Evolutionary conservation across 2,888 invertebrate species (phyloP).

Genomic region (Therioaphis trifolii): DNA sequence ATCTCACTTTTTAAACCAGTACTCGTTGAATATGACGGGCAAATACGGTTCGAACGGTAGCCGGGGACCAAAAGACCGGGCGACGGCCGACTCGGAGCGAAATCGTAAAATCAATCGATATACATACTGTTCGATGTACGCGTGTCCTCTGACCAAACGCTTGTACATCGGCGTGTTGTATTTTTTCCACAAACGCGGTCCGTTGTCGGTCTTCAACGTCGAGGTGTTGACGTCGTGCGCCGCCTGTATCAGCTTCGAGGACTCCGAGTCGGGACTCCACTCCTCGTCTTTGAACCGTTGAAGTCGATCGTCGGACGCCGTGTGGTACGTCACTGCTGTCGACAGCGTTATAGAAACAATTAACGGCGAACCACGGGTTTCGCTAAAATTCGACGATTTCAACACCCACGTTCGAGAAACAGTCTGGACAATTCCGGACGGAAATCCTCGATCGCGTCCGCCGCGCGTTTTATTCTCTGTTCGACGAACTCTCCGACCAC

Average conservation of each 20-base stretch:
- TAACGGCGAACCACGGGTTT: neutral
- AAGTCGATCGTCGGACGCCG: constrained; percentile 79
- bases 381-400: neutral
- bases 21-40: too few relatives aligned
- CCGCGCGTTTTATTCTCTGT: constrained; percentile 65
- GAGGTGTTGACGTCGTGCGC: constrained; percentile 80
- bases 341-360: neutral
- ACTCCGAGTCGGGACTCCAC: constrained; percentile 73
- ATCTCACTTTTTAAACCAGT: too few relatives aligned
- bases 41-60: too few relatives aligned
- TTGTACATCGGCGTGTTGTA: constrained; percentile 80
- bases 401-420: constrained; percentile 80
- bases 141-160: constrained; percentile 77
- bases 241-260: constrained; percentile 78
- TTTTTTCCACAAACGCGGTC: constrained; percentile 77
- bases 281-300: constrained; percentile 76
- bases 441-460: constrained; percentile 73
- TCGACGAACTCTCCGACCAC: constrained; percentile 77
- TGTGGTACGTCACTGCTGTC: constrained; percentile 77
- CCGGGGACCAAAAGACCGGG: too few relatives aligned
- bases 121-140: constrained; percentile 74
- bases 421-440: constrained; percentile 78
- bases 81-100: too few relatives aligned
- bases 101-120: too few relatives aligned
- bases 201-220: constrained; percentile 78